phyloP scores from a whole-genome alignment of 2,113 vertebrate species.

The Coptodon rendalli region DNA sequence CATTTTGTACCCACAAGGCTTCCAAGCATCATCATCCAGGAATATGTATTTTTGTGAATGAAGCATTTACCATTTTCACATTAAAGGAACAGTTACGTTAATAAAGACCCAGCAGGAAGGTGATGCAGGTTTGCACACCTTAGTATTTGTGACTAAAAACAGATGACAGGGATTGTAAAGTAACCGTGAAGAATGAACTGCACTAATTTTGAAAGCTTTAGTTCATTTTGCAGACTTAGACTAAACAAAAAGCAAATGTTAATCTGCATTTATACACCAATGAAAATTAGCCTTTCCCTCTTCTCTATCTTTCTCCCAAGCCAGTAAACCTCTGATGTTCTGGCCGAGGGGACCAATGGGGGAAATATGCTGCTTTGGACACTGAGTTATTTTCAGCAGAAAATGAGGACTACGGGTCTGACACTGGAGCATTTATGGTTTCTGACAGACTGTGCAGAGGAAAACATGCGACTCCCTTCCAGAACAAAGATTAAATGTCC shows the following conservation, averaged over 20 bases:
- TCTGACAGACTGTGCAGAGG: neutral
- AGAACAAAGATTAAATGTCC: slow-evolving; percentile 1
- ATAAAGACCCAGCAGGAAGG: neutral
- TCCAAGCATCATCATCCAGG: neutral
- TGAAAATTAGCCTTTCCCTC: neutral
- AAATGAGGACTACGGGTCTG: neutral
- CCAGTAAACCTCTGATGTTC: neutral
- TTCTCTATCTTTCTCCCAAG: neutral
- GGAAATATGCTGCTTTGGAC: neutral
- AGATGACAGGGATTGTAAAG: neutral
- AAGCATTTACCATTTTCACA: neutral
- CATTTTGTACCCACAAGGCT: neutral
- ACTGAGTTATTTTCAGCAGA: neutral
- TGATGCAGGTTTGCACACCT: neutral
- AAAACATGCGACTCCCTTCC: neutral
- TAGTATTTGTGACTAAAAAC: neutral
- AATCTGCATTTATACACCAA: neutral
- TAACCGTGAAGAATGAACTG: neutral
- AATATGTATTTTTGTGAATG: neutral
- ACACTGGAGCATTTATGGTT: neutral
- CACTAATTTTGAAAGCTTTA: neutral
- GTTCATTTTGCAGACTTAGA: neutral
- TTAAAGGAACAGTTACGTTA: neutral
- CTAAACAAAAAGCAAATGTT: neutral
- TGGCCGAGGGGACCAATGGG: neutral